These are phyloP conservation scores for Coenonympha arcania DNA, from an alignment of 2,888 invertebrate species.

Conservation along the genomic window DNA sequence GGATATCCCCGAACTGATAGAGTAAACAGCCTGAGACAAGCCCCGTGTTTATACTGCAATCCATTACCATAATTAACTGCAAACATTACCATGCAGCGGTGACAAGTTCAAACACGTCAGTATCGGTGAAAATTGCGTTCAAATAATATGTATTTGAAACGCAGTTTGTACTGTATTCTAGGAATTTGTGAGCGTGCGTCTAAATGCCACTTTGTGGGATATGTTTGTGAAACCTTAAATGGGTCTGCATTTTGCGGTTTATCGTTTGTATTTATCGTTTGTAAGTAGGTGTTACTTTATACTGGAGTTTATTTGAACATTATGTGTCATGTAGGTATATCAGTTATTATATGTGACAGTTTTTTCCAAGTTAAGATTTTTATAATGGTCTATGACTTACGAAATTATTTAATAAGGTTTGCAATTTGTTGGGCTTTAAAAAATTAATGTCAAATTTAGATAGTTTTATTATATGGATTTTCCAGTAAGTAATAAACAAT, in stretches of 20 bases:
- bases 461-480: too few species aligned
- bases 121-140: slow-evolving; percentile 52
- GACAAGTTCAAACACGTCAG: slow-evolving; percentile 54
- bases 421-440: too few species aligned
- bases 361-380: too few species aligned
- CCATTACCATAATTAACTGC: slow-evolving; percentile 66
- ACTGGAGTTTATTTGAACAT: background rate
- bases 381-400: too few species aligned
- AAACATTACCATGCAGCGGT: slow-evolving; percentile 54
- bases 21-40: slow-evolving; percentile 33
- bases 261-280: background rate
- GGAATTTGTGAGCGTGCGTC: slow-evolving; percentile 12
- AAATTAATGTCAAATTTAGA: too few species aligned
- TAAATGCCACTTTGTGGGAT: slow-evolving; percentile 10
- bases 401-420: too few species aligned
- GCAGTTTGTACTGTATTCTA: slow-evolving; percentile 14
- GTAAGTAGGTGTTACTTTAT: background rate
- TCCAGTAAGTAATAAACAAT: too few species aligned
- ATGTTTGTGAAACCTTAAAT: background rate
- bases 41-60: slow-evolving; percentile 44
- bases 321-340: too few species aligned
- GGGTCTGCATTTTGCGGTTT: background rate
- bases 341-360: too few species aligned
- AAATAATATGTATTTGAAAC: slow-evolving; percentile 45
- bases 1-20: slow-evolving; percentile 35